phyloP scores from a whole-genome alignment of 37 sponge, comb jelly and placozoan genomes.

The Eunapius fragilis region DNA sequence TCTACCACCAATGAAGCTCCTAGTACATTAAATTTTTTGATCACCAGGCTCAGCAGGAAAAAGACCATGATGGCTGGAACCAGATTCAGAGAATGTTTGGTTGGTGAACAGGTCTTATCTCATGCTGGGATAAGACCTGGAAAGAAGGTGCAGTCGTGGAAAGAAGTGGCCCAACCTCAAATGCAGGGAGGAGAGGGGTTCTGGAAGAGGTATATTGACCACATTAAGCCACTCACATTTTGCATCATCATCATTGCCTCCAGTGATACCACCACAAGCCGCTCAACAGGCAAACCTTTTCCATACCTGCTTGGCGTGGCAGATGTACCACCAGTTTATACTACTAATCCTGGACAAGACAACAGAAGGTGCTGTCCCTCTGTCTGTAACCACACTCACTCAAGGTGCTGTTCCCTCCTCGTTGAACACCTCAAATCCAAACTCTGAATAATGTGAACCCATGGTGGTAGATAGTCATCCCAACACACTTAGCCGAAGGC shows the following conservation, averaged over 20 bases:
- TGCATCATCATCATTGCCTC: not conserved
- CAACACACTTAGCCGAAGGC: too few species aligned
- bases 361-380: not conserved
- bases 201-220: constrained; percentile 15
- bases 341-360: not conserved
- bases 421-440: too few species aligned
- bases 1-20: constrained; percentile 27
- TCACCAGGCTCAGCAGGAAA: constrained; percentile 20
- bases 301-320: too few species aligned
- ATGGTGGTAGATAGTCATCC: too few species aligned
- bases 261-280: not conserved
- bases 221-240: not conserved
- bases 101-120: constrained; percentile 2
- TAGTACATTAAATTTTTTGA: constrained; percentile 1
- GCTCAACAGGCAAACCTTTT: too few species aligned
- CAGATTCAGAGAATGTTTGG: not conserved
- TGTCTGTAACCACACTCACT: too few species aligned
- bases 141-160: not conserved
- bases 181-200: not conserved
- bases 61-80: constrained; percentile 28
- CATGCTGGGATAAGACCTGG: not conserved
- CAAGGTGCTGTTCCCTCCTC: too few species aligned
- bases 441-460: too few species aligned
- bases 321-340: not conserved
- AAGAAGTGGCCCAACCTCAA: constrained; percentile 2